A percentile compares a stretch with the other conserved stretches of the same genome.
Evolutionary conservation across 2,113 vertebrate species (phyloP).

Genomic region (Oophaga pumilio): DNA sequence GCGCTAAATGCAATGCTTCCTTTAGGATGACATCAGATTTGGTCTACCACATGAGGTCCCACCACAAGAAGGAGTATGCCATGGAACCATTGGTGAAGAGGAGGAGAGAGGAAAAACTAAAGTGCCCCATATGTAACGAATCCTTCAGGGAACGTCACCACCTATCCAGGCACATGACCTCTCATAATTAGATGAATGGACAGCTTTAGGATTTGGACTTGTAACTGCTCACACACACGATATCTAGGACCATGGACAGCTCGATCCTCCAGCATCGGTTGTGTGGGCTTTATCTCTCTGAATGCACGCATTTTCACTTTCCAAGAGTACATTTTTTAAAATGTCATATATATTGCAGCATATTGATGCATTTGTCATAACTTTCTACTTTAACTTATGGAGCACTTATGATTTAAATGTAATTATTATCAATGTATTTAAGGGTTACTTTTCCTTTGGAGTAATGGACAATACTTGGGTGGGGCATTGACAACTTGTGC

Average conservation of each 20-base stretch:
- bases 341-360: slow-evolving; percentile 91
- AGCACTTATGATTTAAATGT: slow-evolving; percentile 88
- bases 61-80: slow-evolving; percentile 95
- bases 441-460: slow-evolving; percentile 91
- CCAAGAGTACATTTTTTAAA: slow-evolving; percentile 79
- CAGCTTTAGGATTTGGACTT: background rate
- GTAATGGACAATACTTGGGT: slow-evolving; percentile 71
- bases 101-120: slow-evolving; percentile 94
- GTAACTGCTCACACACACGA: slow-evolving; percentile 11
- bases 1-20: slow-evolving; percentile 97
- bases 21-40: slow-evolving; percentile 99
- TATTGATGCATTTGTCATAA: slow-evolving; percentile 89
- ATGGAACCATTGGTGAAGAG: slow-evolving; percentile 93
- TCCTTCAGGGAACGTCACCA: slow-evolving; percentile 96
- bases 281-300: slow-evolving; percentile 60
- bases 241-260: background rate
- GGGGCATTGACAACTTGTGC: slow-evolving; percentile 65
- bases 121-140: slow-evolving; percentile 97
- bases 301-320: slow-evolving; percentile 87
- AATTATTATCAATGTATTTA: slow-evolving; percentile 84
- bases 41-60: slow-evolving; percentile 98
- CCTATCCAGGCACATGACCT: slow-evolving; percentile 98
- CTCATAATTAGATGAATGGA: slow-evolving; percentile 81
- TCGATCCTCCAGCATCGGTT: slow-evolving; percentile 19
- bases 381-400: slow-evolving; percentile 93